Base-by-base conservation (phyloP, 2,113 vertebrate genomes). In the Ochotona curzoniae region DNA sequence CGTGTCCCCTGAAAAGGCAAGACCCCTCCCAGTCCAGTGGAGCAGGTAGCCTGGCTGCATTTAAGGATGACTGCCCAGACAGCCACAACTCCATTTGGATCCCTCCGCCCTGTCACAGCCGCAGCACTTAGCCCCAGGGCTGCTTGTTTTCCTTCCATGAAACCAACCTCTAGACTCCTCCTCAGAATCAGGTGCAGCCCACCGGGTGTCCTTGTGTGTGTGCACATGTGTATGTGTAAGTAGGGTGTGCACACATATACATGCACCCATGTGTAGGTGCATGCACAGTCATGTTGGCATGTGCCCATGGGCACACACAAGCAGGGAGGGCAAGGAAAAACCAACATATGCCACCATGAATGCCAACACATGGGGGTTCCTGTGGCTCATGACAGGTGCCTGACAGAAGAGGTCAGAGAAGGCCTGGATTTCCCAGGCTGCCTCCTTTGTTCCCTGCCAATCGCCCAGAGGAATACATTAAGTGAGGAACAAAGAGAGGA, bases 401-500 rank as follows among this genome's bases (percentile, higher is more conserved):
- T 96, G 94, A 98, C 90, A 96, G 97, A 83, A 96, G 96, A 97
- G 98, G 98, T 98, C 98, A 98, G 96, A 97, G 98, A 98, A 98
- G 98, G 98, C 93, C 92, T 95, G 14, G 95, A 97, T 98, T 99
- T 99, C 98, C 98, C 99, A 99, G 98, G 98, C 98, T 98, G 97
- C 92, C 69, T 89, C 93, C 97, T 98, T 99, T 99, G 98, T 99
- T 97, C 96, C 28, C 88, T 63, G 95, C 97, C 98, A 98, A 96
- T 98, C 95, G 96, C 95, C 97, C 97, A 91, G 95, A 97, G 98
- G 98, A 98, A 98, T 97, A 93, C 96, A 98, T 98, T 98, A 97
- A 98, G 96, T 93, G 70, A 87, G 83, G 98, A 95, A 98, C 98
- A 99, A 98, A 98, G 97, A 97, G 93, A 97, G 96, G 93, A 94